These are phyloP conservation scores for Sminthopsis crassicaudata DNA, from an alignment of 2,113 vertebrate species.

Conservation along the genomic window DNA sequence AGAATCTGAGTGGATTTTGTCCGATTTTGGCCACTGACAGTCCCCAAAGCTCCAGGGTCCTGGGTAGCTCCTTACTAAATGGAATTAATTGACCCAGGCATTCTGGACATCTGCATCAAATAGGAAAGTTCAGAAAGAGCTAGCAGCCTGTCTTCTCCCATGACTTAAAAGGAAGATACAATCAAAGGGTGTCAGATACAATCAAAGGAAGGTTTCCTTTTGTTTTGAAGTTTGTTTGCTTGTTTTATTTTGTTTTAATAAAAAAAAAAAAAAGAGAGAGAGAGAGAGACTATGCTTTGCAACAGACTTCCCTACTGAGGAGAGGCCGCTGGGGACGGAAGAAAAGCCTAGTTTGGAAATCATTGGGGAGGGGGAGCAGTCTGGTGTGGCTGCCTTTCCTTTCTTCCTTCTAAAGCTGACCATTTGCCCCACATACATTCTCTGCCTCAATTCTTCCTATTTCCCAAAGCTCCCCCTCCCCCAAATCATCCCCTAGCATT, in stretches of 20 bases:
- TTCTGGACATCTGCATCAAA: constrained; percentile 2
- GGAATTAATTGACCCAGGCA: background rate
- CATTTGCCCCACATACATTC: background rate
- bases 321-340: background rate
- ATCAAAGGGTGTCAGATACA: background rate
- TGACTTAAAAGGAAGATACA: constrained; percentile 1
- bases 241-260: constrained; percentile 5
- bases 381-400: background rate
- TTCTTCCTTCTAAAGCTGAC: background rate
- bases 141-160: background rate
- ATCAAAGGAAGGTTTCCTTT: constrained; percentile 2
- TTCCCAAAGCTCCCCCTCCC: background rate
- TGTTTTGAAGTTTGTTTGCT: constrained; percentile 1
- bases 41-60: background rate
- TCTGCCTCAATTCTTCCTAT: background rate
- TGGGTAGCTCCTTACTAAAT: background rate
- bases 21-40: background rate
- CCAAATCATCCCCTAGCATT: background rate
- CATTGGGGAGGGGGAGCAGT: background rate
- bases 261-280: background rate
- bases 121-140: background rate
- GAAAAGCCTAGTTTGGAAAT: background rate
- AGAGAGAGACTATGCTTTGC: background rate
- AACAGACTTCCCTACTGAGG: background rate
- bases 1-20: background rate